Evolutionary conservation across 2,113 vertebrate species (phyloP).

Genomic region (Tricholaema leucomelas): DNA sequence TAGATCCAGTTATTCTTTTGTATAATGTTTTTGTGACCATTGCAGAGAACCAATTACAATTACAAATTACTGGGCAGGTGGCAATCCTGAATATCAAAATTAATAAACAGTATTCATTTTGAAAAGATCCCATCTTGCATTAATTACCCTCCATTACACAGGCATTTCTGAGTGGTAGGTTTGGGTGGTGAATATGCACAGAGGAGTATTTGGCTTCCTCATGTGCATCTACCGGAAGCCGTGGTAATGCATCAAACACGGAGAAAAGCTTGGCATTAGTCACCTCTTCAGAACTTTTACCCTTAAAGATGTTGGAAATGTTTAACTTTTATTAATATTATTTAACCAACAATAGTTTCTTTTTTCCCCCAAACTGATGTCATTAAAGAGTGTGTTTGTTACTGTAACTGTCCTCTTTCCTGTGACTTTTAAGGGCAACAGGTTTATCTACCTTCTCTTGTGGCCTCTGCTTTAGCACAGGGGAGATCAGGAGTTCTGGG

Average conservation of each 20-base stretch:
- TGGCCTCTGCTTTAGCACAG: background rate
- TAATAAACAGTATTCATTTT: too few species aligned
- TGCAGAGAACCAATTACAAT: too few species aligned
- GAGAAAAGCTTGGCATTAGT: background rate
- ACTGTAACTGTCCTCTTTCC: background rate
- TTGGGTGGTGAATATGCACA: background rate
- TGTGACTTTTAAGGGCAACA: background rate
- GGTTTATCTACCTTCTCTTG: background rate
- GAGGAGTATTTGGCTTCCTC: background rate
- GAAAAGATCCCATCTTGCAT: too few species aligned
- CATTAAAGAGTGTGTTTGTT: background rate
- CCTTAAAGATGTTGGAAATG: background rate
- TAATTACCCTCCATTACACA: too few species aligned
- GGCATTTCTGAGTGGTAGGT: background rate
- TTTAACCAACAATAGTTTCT: background rate
- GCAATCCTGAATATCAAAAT: too few species aligned
- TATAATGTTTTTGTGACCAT: too few species aligned
- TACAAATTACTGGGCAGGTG: too few species aligned
- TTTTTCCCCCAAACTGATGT: background rate
- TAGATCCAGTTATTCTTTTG: too few species aligned
- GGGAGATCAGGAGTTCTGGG: fast-evolving
- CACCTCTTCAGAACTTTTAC: background rate
- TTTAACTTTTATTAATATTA: background rate
- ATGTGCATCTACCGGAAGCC: background rate
- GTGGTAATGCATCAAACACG: background rate